Conservation (phyloP, 2,888 invertebrate species). For the Lasioglossum marginatum region DNA sequence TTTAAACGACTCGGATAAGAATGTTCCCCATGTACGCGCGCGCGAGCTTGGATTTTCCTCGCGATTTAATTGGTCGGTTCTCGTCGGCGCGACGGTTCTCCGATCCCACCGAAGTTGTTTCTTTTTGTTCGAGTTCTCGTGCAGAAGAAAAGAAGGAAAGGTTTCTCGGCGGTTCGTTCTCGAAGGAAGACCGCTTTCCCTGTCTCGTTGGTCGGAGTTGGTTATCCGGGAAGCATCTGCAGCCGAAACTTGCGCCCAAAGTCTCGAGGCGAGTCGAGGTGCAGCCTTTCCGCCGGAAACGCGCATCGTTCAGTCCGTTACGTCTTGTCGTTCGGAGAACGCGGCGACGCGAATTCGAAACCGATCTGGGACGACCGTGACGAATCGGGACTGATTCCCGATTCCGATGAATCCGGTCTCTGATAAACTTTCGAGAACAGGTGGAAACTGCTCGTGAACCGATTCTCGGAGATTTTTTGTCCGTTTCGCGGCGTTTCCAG, state of each 20-base stretch:
- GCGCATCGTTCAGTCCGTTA: conserved; percentile 45
- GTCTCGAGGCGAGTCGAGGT: conserved; percentile 37
- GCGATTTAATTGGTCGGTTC: conserved; percentile 28
- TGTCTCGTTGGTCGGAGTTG: background rate
- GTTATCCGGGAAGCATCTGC: conserved; percentile 8
- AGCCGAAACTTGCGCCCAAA: conserved; percentile 4
- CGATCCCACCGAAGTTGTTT: background rate
- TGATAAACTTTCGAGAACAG: background rate
- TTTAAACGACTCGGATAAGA: conserved; percentile 24
- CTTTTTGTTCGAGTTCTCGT: background rate
- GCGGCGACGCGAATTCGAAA: conserved; percentile 16
- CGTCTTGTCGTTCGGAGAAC: conserved; percentile 23
- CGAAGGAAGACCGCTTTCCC: background rate
- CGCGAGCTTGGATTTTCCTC: background rate
- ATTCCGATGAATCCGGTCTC: background rate
- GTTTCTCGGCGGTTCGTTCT: background rate
- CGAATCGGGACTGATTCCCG: conserved; percentile 7
- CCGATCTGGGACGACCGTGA: background rate
- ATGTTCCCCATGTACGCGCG: background rate
- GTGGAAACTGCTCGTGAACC: background rate
- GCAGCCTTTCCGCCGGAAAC: conserved; percentile 38
- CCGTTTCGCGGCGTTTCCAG: background rate
- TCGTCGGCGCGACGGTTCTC: background rate
- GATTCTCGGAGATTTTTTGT: background rate
- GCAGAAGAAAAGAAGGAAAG: background rate